Evolutionary conservation across 2,888 invertebrate species (phyloP), one percentile per base, ranked within the genome.

Genomic region (Dicyrtomina minuta): DNA sequence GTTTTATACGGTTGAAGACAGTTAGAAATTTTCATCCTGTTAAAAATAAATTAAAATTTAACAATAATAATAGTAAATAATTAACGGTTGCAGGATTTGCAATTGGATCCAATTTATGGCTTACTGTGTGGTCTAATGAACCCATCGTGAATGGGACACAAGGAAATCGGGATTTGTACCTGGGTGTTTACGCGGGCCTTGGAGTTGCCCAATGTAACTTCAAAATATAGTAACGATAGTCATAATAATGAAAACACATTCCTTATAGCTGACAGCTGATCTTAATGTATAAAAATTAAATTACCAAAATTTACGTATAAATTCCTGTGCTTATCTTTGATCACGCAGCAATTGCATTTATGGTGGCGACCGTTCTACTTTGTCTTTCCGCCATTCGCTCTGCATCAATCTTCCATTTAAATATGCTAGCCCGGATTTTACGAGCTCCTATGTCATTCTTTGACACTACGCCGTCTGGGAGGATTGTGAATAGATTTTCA

Each of bases 391-490:
- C 86, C 70, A 81, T 89, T 78, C 82, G 83, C 75, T 88, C 88
- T 67, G 87, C 88, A 72, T 82, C 84, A 80, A 81, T 84, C 80
- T 85, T 90, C 79, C 90, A 90, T 85, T 82, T 84, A 79, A 83
- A 84, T 79, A 84, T 90, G 82, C 85, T 91, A 79, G 81, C 80
- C 78, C 86, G 87, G 80, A 86, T 89, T 80, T 83, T 91, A 79
- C 85, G 86, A 81, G 87, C 88, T 78, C 89, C 90, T 71, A 83
- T 86, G 84, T 86, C 87, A 81, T 91, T 90, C 85, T 91, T 88
- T 86, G 90, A 91, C 84, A 88, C 90, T 78, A 91, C 90, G 80
- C 90, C 91, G 74, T 85, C 88, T 75, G 91, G 91, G 1, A 86
- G 91, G 81, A 86, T 90, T 81, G 86, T 91, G 83, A 90, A 90